A percentile compares a stretch with the other conserved stretches of the same genome.
phyloP scores from a whole-genome alignment of 2,888 invertebrate species.

The Oscheius sp. region DNA sequence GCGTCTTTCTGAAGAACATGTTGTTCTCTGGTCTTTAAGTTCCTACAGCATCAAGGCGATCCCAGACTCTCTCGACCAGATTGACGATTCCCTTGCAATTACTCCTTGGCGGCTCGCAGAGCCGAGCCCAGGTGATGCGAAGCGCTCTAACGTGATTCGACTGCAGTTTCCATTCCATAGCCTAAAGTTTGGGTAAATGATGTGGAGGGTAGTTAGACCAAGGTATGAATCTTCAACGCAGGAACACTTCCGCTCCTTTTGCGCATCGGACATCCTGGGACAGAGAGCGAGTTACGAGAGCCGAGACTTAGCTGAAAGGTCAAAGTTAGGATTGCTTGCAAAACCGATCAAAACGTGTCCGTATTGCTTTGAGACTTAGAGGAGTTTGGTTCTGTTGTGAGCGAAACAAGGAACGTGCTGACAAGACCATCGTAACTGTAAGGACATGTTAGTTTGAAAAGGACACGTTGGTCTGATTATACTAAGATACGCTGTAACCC shows the following conservation, averaged over 20 bases:
- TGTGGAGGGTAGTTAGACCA: slow-evolving; percentile 34
- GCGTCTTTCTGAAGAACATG: slow-evolving; percentile 65
- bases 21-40: background rate
- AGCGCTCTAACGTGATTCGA: slow-evolving; percentile 64
- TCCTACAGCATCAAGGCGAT: slow-evolving; percentile 63
- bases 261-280: slow-evolving; percentile 48
- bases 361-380: background rate
- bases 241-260: slow-evolving; percentile 59
- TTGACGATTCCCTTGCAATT: slow-evolving; percentile 70
- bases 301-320: background rate
- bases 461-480: too few species aligned
- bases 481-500: too few species aligned
- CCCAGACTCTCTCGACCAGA: slow-evolving; percentile 70
- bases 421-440: too few species aligned
- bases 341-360: too few species aligned
- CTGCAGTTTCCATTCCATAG: slow-evolving; percentile 66
- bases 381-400: background rate
- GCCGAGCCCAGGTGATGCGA: slow-evolving; percentile 66
- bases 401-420: too few species aligned
- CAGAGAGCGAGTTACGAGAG: slow-evolving; percentile 44
- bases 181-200: slow-evolving; percentile 45
- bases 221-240: slow-evolving; percentile 54
- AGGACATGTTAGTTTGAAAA: too few species aligned
- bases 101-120: slow-evolving; percentile 68
- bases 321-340: background rate